phyloP scores from a whole-genome alignment of 1,140 invertebrate species.

The Hirudo medicinalis region DNA sequence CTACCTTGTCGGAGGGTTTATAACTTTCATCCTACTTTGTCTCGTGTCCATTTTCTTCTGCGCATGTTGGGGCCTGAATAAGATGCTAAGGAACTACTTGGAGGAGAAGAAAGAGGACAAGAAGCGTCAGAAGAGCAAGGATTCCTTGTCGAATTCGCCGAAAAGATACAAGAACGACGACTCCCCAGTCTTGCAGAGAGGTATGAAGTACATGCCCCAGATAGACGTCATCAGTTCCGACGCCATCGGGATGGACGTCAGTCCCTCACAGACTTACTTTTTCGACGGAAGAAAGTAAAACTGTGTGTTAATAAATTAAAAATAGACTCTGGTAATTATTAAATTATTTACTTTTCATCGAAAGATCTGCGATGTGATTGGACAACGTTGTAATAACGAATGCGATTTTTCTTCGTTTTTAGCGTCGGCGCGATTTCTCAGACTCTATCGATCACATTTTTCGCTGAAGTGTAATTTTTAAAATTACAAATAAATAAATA shows the following conservation, averaged over 20 bases:
- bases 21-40: constrained; percentile 6
- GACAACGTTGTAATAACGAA: too few relatives aligned
- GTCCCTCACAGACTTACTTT: constrained; percentile 2
- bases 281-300: not conserved
- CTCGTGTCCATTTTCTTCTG: not conserved
- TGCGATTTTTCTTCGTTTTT: too few relatives aligned
- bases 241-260: not conserved
- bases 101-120: not conserved
- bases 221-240: constrained; percentile 1
- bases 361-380: too few relatives aligned
- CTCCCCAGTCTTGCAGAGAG: not conserved
- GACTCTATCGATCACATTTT: too few relatives aligned
- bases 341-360: too few relatives aligned
- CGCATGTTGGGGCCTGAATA: not conserved
- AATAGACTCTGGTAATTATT: too few relatives aligned
- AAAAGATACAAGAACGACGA: not conserved
- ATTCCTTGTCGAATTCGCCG: not conserved
- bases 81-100: not conserved
- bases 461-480: too few relatives aligned
- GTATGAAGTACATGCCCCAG: constrained; percentile 8
- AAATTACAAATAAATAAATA: too few relatives aligned
- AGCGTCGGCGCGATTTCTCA: too few relatives aligned
- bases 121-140: not conserved
- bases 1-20: not conserved
- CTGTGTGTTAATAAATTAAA: too few relatives aligned